Percentiles rank a stretch among this genome's conserved stretches.
These are phyloP conservation scores for Gymnoscopelus braueri DNA, from an alignment of 2,797 vertebrate genomes.

Conservation along the genomic window DNA sequence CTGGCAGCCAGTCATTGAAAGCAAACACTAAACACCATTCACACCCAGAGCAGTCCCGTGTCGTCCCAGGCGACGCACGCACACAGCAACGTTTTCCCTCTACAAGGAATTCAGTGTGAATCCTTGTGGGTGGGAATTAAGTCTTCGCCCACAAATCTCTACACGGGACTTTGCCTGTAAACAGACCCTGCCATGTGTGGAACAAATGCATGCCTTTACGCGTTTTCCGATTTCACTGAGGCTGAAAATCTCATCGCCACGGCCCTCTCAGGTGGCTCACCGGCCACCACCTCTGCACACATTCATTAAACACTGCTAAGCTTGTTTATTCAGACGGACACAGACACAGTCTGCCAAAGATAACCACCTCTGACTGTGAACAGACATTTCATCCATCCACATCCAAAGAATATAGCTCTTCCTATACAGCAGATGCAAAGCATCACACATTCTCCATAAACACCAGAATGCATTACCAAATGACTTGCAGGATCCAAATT, in stretches of 20 bases:
- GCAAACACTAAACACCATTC: constrained; percentile 37
- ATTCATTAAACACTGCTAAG: constrained; percentile 61
- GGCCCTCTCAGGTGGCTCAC: constrained; percentile 28
- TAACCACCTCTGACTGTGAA: constrained; percentile 55
- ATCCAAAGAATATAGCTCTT: no score
- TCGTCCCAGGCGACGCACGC: background rate
- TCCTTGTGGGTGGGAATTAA: background rate
- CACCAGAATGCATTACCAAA: constrained; percentile 7
- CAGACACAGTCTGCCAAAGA: constrained; percentile 67
- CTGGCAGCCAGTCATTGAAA: constrained; percentile 39
- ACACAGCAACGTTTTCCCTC: background rate
- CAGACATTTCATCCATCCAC: constrained; percentile 41
- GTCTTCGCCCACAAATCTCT: constrained; percentile 14
- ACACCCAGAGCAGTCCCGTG: background rate
- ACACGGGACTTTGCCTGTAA: background rate
- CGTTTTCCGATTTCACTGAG: background rate
- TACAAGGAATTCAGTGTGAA: background rate
- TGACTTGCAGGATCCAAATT: constrained; percentile 24
- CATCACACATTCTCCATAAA: constrained; percentile 17
- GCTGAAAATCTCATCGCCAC: constrained; percentile 13
- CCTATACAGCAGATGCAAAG: no score
- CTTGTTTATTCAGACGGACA: constrained; percentile 68
- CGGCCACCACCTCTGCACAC: constrained; percentile 55
- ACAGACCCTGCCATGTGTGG: no score
- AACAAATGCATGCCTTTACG: no score